A percentile compares a stretch with the other conserved stretches of the same genome.
These are phyloP conservation scores for Heliothis virescens DNA, from an alignment of 1,140 invertebrate genomes.

Conservation along the genomic window DNA sequence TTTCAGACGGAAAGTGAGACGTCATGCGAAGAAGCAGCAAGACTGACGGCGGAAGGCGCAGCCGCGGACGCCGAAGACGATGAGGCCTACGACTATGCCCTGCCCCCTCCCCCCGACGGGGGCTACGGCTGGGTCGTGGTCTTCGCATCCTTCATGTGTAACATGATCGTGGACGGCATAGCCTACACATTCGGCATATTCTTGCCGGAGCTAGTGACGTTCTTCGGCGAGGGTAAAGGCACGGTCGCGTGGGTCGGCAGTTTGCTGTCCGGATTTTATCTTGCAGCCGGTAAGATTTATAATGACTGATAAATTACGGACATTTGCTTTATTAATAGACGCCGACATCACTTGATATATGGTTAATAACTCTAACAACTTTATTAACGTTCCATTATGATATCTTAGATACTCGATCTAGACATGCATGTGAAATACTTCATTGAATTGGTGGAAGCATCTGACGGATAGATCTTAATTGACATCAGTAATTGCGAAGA, in stretches of 20 bases:
- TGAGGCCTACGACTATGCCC: conserved; percentile 91
- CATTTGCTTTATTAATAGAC: neutral
- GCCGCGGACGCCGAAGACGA: conserved; percentile 90
- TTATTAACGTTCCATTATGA: neutral
- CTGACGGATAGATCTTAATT: conserved; percentile 22
- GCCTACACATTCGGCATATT: conserved; percentile 98
- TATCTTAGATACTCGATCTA: neutral
- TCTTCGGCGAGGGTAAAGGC: conserved; percentile 95
- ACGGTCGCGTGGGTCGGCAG: conserved; percentile 98
- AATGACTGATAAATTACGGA: conserved; percentile 28
- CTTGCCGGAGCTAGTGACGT: conserved; percentile 92
- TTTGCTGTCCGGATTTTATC: conserved; percentile 96
- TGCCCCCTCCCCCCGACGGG: conserved; percentile 94
- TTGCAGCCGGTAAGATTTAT: conserved; percentile 92
- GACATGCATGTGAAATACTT: neutral
- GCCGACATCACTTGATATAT: neutral
- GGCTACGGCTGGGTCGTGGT: conserved; percentile 98
- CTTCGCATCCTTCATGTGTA: conserved; percentile 98
- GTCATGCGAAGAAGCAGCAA: conserved; percentile 92
- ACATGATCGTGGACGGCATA: conserved; percentile 99
- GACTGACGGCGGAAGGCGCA: conserved; percentile 89
- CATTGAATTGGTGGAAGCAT: neutral
- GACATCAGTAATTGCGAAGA: conserved; percentile 24
- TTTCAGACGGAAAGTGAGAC: conserved; percentile 95
- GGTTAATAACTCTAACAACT: neutral